These are phyloP conservation scores for Petrosia ficiformis DNA, from an alignment of 37 sponge, comb jelly and placozoan species.

Conservation along the genomic window DNA sequence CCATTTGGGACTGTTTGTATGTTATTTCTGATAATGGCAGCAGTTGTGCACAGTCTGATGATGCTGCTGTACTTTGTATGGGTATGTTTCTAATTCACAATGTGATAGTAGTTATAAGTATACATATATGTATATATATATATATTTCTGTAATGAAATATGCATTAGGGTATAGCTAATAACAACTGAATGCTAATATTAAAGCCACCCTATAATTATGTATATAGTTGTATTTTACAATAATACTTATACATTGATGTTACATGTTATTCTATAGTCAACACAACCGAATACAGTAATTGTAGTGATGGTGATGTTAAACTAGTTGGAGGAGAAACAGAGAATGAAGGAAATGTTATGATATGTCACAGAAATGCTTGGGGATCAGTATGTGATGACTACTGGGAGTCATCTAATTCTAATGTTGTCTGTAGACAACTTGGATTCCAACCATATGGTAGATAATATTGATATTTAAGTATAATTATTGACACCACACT, in stretches of 20 bases:
- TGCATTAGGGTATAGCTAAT: too few species aligned
- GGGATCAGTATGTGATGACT: conserved; percentile 2
- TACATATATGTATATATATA: too few species aligned
- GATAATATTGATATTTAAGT: not conserved
- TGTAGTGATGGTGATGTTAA: not conserved
- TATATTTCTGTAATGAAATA: too few species aligned
- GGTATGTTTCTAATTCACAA: too few species aligned
- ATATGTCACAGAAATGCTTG: not conserved
- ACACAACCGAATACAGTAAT: not conserved
- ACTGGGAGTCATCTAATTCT: not conserved
- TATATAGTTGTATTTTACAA: too few species aligned
- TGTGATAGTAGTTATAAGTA: too few species aligned
- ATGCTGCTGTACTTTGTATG: not conserved
- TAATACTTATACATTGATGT: too few species aligned
- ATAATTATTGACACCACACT: not conserved
- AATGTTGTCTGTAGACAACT: not conserved
- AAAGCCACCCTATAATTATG: too few species aligned
- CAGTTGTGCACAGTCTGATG: not conserved
- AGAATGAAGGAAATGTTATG: not conserved
- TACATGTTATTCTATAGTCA: not conserved
- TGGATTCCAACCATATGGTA: not conserved
- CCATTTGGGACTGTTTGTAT: not conserved
- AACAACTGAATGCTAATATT: too few species aligned
- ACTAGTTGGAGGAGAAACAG: not conserved
- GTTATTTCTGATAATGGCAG: not conserved